These are phyloP conservation scores for Podargus strigoides DNA, from an alignment of 2,797 vertebrate species.

Conservation along the genomic window DNA sequence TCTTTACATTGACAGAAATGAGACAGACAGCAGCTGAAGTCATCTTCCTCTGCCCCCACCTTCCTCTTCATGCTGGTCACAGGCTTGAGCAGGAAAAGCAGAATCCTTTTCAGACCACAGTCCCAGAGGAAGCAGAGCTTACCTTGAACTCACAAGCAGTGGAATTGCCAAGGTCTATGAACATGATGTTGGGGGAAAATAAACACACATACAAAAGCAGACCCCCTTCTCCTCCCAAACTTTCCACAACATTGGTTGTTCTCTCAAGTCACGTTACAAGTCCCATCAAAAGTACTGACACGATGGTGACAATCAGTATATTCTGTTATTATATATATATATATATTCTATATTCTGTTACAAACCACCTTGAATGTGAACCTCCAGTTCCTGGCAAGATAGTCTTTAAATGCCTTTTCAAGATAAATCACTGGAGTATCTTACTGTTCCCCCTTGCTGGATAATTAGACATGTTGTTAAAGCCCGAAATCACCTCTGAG, in stretches of 20 bases:
- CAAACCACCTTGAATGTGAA: not conserved
- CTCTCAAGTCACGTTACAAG: not conserved
- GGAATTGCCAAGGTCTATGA: not conserved
- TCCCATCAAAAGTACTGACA: not conserved
- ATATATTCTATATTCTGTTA: not conserved
- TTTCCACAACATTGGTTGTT: not conserved
- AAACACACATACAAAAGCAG: not conserved
- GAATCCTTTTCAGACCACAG: not conserved
- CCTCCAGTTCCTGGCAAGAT: not conserved
- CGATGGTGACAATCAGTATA: accelerated
- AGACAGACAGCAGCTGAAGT: not conserved
- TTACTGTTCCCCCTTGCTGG: not conserved
- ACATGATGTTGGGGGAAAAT: not conserved
- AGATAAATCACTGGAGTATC: not conserved
- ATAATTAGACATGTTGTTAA: not conserved
- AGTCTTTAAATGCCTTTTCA: not conserved
- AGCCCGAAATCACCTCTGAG: not conserved
- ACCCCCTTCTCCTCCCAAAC: not conserved
- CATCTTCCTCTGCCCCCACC: not conserved
- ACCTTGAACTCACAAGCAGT: not conserved
- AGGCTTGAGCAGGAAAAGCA: not conserved
- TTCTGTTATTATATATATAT: too few relatives aligned
- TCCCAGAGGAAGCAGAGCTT: not conserved
- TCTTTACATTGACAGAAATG: constrained; percentile 17
- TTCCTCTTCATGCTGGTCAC: not conserved